A percentile compares a stretch with the other conserved stretches of the same genome.
These are phyloP conservation scores for Poeciliopsis infans DNA, from an alignment of 2,797 vertebrate genomes.

Conservation along the genomic window DNA sequence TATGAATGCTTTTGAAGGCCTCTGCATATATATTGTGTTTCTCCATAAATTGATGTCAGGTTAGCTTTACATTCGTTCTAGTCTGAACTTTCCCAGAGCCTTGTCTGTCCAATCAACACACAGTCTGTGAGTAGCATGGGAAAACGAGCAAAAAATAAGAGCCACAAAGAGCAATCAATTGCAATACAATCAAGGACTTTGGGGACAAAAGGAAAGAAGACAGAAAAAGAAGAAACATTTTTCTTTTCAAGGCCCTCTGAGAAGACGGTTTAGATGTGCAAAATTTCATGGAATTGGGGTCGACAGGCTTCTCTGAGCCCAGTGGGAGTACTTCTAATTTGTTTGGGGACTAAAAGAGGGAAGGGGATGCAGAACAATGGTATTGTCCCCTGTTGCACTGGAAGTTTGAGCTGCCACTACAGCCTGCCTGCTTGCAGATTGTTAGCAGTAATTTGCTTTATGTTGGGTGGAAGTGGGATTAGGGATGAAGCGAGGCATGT, in stretches of 20 bases:
- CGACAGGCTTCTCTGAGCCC: conserved; percentile 74
- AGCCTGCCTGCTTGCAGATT: conserved; percentile 63
- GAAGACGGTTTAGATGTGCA: conserved; percentile 67
- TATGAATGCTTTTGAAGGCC: not conserved
- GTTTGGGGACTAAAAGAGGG: conserved; percentile 65
- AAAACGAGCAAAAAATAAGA: conserved; percentile 65
- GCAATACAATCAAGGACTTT: conserved; percentile 64
- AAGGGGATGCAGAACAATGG: conserved; percentile 70
- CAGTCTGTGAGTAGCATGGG: conserved; percentile 64
- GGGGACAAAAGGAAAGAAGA: conserved; percentile 60
- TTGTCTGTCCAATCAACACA: conserved; percentile 57
- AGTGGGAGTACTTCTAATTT: conserved; percentile 80
- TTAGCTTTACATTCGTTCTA: conserved; percentile 46
- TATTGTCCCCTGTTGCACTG: conserved; percentile 63
- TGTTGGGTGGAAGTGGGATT: conserved; percentile 65
- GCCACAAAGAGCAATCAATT: conserved; percentile 70
- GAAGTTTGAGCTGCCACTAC: conserved; percentile 40
- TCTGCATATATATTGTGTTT: conserved; percentile 3
- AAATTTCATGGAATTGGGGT: conserved; percentile 67
- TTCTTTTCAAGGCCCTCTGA: conserved; percentile 65
- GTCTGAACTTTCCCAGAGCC: conserved; percentile 52
- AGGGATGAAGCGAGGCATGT: conserved; percentile 61
- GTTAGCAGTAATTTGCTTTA: conserved; percentile 78
- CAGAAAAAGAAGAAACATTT: conserved; percentile 65
- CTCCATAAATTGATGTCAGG: conserved; percentile 48